Evolutionary conservation across 1,140 invertebrate genomes (phyloP), one percentile per base, ranked within the genome.

Genomic region (Zaprionus taronus): DNA sequence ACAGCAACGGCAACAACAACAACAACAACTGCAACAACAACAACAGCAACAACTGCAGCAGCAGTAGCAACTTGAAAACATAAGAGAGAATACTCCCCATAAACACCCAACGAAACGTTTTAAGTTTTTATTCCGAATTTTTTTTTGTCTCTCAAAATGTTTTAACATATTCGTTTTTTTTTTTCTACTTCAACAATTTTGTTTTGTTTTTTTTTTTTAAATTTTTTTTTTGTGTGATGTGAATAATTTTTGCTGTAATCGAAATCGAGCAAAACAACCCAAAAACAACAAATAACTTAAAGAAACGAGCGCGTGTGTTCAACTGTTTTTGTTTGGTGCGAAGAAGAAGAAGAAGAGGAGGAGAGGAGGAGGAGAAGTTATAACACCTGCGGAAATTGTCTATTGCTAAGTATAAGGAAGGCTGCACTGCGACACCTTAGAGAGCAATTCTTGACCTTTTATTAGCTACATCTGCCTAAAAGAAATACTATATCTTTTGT

Each of bases 241-340:
- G 57, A 60, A 63, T 69, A 61, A 38, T 79, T 82, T 81, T 79
- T 63, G n/a, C 4, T 47, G 26, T 26, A 53, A 67, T 79, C 47
- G 34, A 34, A 34, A 68, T 6, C 15, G 9, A 38, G 17, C 31
- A 53, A 75, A 44, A 41, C 17, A 57, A 56, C 1, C 38, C 5
- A 66, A 72, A 38, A 47, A 47, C 41, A 47, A 47, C 41, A 44
- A 44, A 44, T 15, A 47, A 47, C 14, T 38, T 12, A 47, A 47
- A 47, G n/a, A 75, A 63, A 53, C 34, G 34, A 57, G 31, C 82
- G 83, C 79, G 81, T 81, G 81, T 81, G 82, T 56, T 80, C 34
- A 67, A 71, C 55, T 68, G 57, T 81, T 82, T 75, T 76, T 66
- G 36, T 68, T 70, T 72, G 47, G 47, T 51, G 47, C 20, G 47